Conservation (phyloP, 2,888 invertebrate species). For the Drosophila pullipes region DNA sequence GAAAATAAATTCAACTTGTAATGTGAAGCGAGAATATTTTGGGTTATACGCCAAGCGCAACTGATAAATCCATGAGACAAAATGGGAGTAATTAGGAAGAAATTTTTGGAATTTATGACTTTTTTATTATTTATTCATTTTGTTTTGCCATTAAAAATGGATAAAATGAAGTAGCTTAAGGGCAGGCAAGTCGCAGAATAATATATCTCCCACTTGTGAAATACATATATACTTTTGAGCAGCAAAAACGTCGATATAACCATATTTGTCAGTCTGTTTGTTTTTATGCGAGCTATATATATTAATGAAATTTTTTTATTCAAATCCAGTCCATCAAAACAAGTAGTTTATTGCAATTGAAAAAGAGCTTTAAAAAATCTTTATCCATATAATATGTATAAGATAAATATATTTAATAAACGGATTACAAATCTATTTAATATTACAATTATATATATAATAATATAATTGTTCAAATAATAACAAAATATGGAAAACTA, state of each 20-base stretch:
- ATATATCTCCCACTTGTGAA: background rate
- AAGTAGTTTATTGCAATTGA: background rate
- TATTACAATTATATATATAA: background rate
- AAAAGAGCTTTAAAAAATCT: background rate
- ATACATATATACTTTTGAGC: background rate
- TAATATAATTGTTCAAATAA: background rate
- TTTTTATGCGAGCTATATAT: background rate
- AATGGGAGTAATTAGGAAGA: conserved; percentile 6
- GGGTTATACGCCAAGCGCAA: background rate
- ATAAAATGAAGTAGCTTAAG: background rate
- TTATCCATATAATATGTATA: background rate
- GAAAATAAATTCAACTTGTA: background rate
- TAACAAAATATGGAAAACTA: background rate
- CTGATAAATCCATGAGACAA: background rate
- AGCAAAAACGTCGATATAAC: background rate
- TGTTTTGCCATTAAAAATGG: background rate
- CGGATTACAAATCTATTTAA: background rate
- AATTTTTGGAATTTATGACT: background rate
- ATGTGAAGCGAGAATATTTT: background rate
- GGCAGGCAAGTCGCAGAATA: background rate
- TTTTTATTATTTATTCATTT: background rate
- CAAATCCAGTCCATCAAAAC: background rate
- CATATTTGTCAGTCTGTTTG: background rate
- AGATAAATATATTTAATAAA: background rate
- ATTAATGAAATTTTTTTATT: too few relatives aligned